Base-by-base conservation (phyloP, 2,113 vertebrate genomes). In the Calidris pugnax region DNA sequence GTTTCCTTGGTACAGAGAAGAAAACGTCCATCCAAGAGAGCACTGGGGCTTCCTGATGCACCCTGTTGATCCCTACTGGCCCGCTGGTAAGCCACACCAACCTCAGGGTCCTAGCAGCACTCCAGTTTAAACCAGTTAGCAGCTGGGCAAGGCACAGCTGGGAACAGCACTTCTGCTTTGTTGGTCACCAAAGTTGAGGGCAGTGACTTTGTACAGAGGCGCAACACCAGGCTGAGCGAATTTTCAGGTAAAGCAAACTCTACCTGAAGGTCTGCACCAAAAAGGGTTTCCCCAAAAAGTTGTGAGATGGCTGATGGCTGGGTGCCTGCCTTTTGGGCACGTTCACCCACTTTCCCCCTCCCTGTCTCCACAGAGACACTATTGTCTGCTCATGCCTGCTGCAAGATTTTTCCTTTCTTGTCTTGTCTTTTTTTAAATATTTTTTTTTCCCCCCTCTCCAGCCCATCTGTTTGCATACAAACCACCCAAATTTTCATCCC, bases 401-500 rank as follows among this genome's bases (percentile, higher is more conserved):
- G 0, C 35, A 18, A 32, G 10, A 17, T n/a, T 57, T 51, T 43
- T 7, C 4, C 4, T 11, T 24, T 45, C 23, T 22, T 10, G 7
- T 2, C 9, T 6, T 7, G 4, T 8, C 4, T 4, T 33, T 9
- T 41, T 41, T 33, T 20, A 26, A 15, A 43, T 43, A 6, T 3
- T 11, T 11, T 14, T 7, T 6, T 28, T 16, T 7, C 12, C 2
- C 20, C 6, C 7, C 19, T 9, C 64, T 33, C n/a, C 30, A 37
- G 33, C 28, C 41, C 28, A 33, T 12, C 4, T 0, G 0, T 20
- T 60, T 23, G 14, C 68, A 66, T 3, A 14, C 33, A 37, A 53
- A n/a, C 15, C 9, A 7, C 26, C 45, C 50, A 3, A 4, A 30
- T 30, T 22, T 17, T 48, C 24, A 3, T 7, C 37, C 19, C 4